Percentiles rank a stretch among this genome's conserved stretches.
Conservation (phyloP, 1,140 invertebrate genomes). For the Hypsibius dujardini region DNA sequence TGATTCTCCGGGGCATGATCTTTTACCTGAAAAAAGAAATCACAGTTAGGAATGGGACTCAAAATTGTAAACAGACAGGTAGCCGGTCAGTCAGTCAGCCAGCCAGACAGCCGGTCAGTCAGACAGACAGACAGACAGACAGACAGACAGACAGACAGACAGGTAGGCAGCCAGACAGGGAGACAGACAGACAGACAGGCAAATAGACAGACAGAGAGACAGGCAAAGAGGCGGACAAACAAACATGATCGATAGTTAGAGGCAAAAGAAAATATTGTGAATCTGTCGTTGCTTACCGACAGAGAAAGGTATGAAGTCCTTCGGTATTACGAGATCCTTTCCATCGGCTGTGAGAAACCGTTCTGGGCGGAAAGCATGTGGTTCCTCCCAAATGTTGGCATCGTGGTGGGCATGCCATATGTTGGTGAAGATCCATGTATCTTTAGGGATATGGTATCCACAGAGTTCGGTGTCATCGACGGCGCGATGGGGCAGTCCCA, state of each 20-base stretch:
- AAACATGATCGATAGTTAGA: too few species aligned
- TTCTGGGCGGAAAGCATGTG: conserved; percentile 49
- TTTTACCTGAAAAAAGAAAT: conserved; percentile 46
- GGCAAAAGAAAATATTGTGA: too few species aligned
- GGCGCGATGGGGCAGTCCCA: conserved; percentile 19
- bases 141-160: too few species aligned
- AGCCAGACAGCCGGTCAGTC: too few species aligned
- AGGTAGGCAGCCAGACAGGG: too few species aligned
- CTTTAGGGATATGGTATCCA: conserved; percentile 21
- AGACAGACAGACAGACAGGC: too few species aligned
- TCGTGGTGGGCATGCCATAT: conserved; percentile 37
- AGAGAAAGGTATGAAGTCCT: conserved; percentile 28
- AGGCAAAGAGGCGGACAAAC: too few species aligned
- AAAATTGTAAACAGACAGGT: too few species aligned
- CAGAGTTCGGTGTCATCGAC: conserved; percentile 21
- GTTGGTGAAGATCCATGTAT: background rate
- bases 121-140: too few species aligned
- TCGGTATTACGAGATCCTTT: conserved; percentile 23
- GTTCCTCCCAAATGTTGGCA: conserved; percentile 45
- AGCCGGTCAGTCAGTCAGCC: too few species aligned
- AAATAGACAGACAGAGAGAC: too few species aligned
- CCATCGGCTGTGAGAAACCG: conserved; percentile 36
- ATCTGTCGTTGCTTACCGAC: conserved; percentile 22
- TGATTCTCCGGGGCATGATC: conserved; percentile 64
- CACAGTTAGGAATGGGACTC: too few species aligned